These are phyloP conservation scores for Hoplias malabaricus DNA, from an alignment of 2,113 vertebrate species.

Conservation along the genomic window DNA sequence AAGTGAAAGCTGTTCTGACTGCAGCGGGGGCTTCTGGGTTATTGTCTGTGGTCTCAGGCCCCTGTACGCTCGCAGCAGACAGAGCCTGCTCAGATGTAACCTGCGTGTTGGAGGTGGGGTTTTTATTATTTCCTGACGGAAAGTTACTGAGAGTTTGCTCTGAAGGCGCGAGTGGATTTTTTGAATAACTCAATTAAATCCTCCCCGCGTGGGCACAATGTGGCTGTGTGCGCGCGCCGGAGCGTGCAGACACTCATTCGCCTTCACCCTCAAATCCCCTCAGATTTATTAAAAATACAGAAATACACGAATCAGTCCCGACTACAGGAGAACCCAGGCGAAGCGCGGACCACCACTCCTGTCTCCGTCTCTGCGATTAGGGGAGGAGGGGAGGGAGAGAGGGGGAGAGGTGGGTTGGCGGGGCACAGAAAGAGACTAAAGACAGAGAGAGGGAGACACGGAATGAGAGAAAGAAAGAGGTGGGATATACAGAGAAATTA, in stretches of 20 bases:
- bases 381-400: constrained; percentile 11
- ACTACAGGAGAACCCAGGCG: constrained; percentile 41
- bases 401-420: constrained; percentile 19
- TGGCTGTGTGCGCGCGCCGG: constrained; percentile 40
- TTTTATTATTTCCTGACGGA: constrained; percentile 9
- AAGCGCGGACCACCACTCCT: constrained; percentile 47
- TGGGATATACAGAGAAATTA: constrained; percentile 29
- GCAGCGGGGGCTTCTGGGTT: no score
- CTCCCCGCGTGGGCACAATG: constrained; percentile 35
- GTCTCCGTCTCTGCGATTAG: constrained; percentile 52
- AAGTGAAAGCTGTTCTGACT: no score
- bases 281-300: constrained; percentile 54
- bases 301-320: constrained; percentile 39
- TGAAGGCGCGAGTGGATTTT: constrained; percentile 24
- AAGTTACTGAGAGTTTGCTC: constrained; percentile 30
- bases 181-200: constrained; percentile 51
- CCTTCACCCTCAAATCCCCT: constrained; percentile 49
- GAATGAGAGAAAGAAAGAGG: not conserved
- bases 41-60: no score
- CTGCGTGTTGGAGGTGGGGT: not conserved
- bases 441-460: not conserved
- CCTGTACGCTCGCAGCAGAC: no score
- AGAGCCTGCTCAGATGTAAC: not conserved
- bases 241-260: constrained; percentile 52
- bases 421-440: no score